Percentiles rank a stretch among this genome's conserved stretches.
phyloP scores from a whole-genome alignment of 2,113 vertebrate genomes.

The Grantiella picta region DNA sequence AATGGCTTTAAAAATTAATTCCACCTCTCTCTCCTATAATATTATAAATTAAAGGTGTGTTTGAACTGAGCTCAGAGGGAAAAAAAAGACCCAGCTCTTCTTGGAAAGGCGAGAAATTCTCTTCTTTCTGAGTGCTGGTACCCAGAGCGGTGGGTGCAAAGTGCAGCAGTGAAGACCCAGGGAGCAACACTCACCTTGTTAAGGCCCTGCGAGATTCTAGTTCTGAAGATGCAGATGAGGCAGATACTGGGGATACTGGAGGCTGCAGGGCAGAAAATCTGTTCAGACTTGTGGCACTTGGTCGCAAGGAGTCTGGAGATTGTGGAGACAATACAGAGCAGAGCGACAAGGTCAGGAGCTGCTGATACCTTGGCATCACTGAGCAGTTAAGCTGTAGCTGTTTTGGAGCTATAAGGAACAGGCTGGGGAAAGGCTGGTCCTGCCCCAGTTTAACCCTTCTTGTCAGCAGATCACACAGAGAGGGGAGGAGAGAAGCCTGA shows the following conservation, averaged over 20 bases:
- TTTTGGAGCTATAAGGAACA: rapidly evolving
- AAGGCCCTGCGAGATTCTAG: conserved; percentile 85
- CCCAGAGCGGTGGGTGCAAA: neutral
- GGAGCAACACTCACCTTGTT: conserved; percentile 76
- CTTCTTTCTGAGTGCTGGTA: neutral
- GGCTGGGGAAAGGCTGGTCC: neutral
- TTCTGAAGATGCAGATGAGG: conserved; percentile 78
- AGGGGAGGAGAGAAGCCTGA: neutral
- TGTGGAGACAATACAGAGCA: conserved; percentile 4
- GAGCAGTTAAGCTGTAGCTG: neutral
- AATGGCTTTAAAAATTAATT: neutral
- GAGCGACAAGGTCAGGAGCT: neutral
- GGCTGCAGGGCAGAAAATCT: conserved; percentile 92
- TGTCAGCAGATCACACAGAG: neutral
- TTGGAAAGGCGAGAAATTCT: neutral
- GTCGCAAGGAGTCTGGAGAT: conserved; percentile 83
- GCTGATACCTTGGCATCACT: rapidly evolving
- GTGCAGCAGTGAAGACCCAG: rapidly evolving
- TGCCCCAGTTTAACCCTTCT: neutral
- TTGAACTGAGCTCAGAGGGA: neutral
- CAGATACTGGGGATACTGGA: conserved; percentile 73
- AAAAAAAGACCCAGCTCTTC: neutral
- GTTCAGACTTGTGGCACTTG: conserved; percentile 87
- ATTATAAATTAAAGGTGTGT: neutral
- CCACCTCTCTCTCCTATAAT: neutral